phyloP scores from a whole-genome alignment of 2,797 vertebrate species.

The Neolamprologus multifasciatus region DNA sequence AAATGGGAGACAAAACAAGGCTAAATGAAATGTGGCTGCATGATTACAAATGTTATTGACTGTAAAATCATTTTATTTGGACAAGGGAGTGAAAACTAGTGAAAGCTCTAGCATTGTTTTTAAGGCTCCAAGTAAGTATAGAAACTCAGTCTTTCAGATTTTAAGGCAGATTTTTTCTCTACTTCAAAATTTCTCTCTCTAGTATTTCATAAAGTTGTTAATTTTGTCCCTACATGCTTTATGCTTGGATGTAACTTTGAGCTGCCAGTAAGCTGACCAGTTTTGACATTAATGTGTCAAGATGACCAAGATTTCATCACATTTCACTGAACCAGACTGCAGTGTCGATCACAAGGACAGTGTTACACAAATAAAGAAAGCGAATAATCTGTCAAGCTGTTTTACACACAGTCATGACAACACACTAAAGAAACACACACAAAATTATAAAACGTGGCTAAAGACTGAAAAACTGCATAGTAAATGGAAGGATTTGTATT shows the following conservation, averaged over 20 bases:
- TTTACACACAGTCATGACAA: neutral
- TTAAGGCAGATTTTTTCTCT: neutral
- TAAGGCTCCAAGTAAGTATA: neutral
- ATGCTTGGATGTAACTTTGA: neutral
- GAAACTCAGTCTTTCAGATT: neutral
- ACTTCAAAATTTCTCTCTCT: neutral
- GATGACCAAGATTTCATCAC: neutral
- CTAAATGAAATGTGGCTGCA: neutral
- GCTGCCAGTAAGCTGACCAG: neutral
- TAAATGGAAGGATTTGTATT: neutral
- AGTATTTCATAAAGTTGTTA: neutral
- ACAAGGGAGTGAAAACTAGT: neutral
- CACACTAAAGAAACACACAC: neutral
- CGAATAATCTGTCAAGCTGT: rapidly evolving
- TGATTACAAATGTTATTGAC: neutral
- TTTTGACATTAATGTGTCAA: neutral
- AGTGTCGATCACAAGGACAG: neutral
- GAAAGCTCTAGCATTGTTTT: neutral
- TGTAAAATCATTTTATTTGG: neutral
- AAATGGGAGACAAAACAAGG: neutral
- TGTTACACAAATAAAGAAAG: neutral
- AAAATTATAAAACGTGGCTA: neutral
- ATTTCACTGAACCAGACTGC: neutral
- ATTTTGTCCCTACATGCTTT: neutral
- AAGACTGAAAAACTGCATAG: neutral